A percentile compares a stretch with the other conserved stretches of the same genome.
Evolutionary conservation across 2,797 vertebrate species (phyloP).

Genomic region (Mastacembelus armatus): DNA sequence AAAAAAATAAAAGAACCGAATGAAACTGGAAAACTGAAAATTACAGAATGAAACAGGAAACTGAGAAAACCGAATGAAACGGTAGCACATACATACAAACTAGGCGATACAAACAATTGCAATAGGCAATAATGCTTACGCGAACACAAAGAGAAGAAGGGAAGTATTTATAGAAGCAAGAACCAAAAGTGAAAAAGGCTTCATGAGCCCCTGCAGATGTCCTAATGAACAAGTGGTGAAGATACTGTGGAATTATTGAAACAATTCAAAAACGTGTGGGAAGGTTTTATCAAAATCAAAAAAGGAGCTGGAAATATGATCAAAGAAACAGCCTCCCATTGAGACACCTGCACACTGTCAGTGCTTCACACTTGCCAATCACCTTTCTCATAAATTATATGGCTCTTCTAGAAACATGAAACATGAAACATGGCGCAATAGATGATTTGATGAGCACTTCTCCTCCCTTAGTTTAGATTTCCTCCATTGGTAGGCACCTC

Average conservation of each 20-base stretch:
- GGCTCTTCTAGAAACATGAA: conserved; percentile 27
- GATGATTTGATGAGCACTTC: conserved; percentile 41
- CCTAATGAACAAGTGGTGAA: conserved; percentile 16
- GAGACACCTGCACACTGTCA: conserved; percentile 33
- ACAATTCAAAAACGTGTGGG: conserved; percentile 22
- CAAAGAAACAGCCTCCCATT: conserved; percentile 20
- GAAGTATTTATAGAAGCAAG: too few relatives aligned
- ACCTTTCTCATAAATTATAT: conserved; percentile 9
- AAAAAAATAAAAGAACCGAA: too few relatives aligned
- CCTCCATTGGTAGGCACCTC: conserved; percentile 27
- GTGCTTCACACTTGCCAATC: too few relatives aligned
- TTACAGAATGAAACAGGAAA: too few relatives aligned
- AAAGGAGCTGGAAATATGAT: conserved; percentile 11
- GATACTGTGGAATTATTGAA: conserved; percentile 5
- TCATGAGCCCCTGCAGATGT: conserved; percentile 12
- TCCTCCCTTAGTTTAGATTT: conserved; percentile 28
- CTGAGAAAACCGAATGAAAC: too few relatives aligned
- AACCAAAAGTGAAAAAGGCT: too few relatives aligned
- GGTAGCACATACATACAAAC: too few relatives aligned
- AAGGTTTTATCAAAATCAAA: conserved; percentile 28
- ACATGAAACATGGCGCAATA: conserved; percentile 29
- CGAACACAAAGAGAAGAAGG: too few relatives aligned
- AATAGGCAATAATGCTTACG: too few relatives aligned
- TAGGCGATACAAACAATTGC: too few relatives aligned
- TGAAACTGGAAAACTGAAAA: too few relatives aligned